phyloP scores from a whole-genome alignment of 2,113 vertebrate species.

The Nestor notabilis region DNA sequence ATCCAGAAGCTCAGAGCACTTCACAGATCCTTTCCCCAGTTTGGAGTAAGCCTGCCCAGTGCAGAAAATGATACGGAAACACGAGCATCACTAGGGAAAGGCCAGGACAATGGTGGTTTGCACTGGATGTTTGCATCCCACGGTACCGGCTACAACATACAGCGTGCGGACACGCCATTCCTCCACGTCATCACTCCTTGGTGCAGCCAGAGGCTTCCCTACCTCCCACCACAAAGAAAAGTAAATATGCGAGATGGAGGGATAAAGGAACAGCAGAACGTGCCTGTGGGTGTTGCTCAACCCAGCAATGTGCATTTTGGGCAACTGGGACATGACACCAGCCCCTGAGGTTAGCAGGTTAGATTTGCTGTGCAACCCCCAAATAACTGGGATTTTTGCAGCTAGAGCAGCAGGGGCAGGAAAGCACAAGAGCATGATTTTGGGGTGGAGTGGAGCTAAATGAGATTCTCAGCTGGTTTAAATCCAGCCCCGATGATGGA shows the following conservation, averaged over 20 bases:
- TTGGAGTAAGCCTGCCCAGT: background rate
- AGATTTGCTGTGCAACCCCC: background rate
- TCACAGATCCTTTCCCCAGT: background rate
- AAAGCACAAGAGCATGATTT: rapidly evolving
- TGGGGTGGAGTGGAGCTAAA: background rate
- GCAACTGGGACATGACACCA: background rate
- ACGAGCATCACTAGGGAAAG: background rate
- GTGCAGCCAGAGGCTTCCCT: background rate
- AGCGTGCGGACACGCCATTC: background rate
- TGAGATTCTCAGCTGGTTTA: background rate
- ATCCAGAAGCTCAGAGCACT: background rate
- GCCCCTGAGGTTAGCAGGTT: background rate
- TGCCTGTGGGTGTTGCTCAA: background rate
- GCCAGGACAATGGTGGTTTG: background rate
- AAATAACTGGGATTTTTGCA: background rate
- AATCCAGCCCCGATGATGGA: background rate
- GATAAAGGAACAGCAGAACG: background rate
- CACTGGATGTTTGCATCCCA: background rate
- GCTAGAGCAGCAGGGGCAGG: background rate
- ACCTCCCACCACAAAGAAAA: background rate
- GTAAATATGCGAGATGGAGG: background rate
- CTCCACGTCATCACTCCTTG: background rate
- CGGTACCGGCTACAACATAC: background rate
- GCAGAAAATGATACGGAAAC: background rate
- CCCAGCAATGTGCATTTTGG: background rate